Evolutionary conservation across 1,140 invertebrate genomes (phyloP).

Genomic region (Aphaenogaster floridana): DNA sequence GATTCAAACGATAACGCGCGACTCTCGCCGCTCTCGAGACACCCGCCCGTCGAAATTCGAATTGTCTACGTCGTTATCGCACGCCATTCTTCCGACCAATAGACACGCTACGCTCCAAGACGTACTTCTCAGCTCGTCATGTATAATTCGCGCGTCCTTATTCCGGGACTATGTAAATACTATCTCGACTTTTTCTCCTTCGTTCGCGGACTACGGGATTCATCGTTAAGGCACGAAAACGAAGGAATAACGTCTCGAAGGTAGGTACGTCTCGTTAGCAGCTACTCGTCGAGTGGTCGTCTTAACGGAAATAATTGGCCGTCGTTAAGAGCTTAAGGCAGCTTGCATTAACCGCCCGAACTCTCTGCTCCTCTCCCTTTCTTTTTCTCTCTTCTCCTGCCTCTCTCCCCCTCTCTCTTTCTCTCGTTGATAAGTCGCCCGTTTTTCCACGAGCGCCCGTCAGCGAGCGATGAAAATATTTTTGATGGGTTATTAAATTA

Average conservation of each 20-base stretch:
- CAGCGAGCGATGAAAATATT: conserved; percentile 74
- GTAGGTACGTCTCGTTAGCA: conserved; percentile 73
- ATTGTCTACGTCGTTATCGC: conserved; percentile 43
- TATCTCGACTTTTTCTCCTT: conserved; percentile 56
- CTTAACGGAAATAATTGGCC: conserved; percentile 79
- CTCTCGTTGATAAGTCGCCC: conserved; percentile 47
- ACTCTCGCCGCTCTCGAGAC: conserved; percentile 25
- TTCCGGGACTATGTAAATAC: conserved; percentile 35
- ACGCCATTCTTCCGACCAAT: neutral
- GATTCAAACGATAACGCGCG: conserved; percentile 48
- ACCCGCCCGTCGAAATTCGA: neutral
- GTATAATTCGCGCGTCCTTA: conserved; percentile 56
- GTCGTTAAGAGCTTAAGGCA: conserved; percentile 77
- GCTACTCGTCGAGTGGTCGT: conserved; percentile 71
- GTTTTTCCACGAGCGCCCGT: conserved; percentile 18
- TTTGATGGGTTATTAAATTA: conserved; percentile 85
- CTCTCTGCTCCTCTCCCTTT: conserved; percentile 27
- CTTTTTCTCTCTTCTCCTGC: neutral
- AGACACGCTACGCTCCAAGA: neutral
- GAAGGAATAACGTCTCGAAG: conserved; percentile 16
- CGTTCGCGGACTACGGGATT: neutral
- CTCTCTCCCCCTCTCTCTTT: conserved; percentile 3
- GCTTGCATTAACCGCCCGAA: conserved; percentile 65
- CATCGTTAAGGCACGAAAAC: conserved; percentile 44
- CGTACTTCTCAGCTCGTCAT: conserved; percentile 32